These are phyloP conservation scores for Elysia crispata DNA, from an alignment of 2,888 invertebrate genomes.

Conservation along the genomic window DNA sequence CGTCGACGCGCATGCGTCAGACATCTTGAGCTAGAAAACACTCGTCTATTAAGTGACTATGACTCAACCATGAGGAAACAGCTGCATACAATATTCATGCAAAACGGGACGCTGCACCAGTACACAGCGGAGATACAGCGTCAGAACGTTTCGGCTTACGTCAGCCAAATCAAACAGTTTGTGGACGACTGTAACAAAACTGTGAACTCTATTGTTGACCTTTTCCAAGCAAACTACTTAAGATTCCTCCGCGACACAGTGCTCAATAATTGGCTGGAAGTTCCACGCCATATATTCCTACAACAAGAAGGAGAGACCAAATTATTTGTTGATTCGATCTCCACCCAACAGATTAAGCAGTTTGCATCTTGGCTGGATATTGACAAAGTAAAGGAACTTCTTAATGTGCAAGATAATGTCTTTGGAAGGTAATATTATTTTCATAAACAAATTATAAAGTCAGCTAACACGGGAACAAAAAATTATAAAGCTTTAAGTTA, in stretches of 20 bases:
- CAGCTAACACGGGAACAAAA: no score
- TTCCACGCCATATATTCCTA: slow-evolving; percentile 67
- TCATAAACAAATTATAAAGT: no score
- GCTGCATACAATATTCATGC: slow-evolving; percentile 55
- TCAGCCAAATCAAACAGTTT: slow-evolving; percentile 61
- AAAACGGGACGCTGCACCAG: slow-evolving; percentile 58
- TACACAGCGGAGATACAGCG: slow-evolving; percentile 53
- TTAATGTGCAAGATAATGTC: slow-evolving; percentile 58
- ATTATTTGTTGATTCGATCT: slow-evolving; percentile 16
- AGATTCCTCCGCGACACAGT: slow-evolving; percentile 65
- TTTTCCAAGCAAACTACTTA: slow-evolving; percentile 61
- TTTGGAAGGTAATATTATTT: slow-evolving; percentile 63
- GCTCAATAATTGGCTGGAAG: slow-evolving; percentile 70
- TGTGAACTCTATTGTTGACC: slow-evolving; percentile 59
- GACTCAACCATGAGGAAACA: slow-evolving; percentile 49
- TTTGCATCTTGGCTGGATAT: slow-evolving; percentile 69
- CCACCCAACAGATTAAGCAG: slow-evolving; percentile 56
- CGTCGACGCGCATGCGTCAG: slow-evolving; percentile 65
- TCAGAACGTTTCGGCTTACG: slow-evolving; percentile 54
- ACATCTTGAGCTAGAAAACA: slow-evolving; percentile 60
- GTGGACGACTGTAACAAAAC: slow-evolving; percentile 63
- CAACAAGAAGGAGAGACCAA: slow-evolving; percentile 57
- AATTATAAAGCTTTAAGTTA: no score
- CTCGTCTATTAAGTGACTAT: slow-evolving; percentile 54
- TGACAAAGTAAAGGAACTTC: slow-evolving; percentile 65